phyloP scores from a whole-genome alignment of 2,797 vertebrate genomes.

The Melanotaenia boesemani region DNA sequence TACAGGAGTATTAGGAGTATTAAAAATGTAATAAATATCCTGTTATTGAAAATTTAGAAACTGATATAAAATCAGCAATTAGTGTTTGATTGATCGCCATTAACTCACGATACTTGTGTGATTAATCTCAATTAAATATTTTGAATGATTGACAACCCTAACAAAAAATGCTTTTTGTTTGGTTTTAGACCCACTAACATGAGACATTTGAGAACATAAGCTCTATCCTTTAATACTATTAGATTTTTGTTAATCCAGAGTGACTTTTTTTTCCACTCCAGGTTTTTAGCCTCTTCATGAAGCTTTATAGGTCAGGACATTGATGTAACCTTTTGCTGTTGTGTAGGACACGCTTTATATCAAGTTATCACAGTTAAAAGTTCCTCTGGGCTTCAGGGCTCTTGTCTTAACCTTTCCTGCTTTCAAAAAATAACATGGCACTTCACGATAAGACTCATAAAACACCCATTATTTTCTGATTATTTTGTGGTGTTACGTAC shows the following conservation, averaged over 20 bases:
- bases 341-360: constrained; percentile 48
- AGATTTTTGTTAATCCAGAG: constrained; percentile 13
- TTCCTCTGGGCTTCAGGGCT: constrained; percentile 42
- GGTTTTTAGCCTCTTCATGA: constrained; percentile 39
- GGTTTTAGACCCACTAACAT: background rate
- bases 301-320: constrained; percentile 54
- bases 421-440: background rate
- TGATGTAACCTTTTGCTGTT: constrained; percentile 48
- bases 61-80: too few relatives aligned
- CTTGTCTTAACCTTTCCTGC: constrained; percentile 53
- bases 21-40: too few relatives aligned
- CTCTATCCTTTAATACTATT: constrained; percentile 26
- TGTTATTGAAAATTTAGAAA: too few relatives aligned
- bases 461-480: constrained; percentile 17
- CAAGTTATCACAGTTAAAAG: constrained; percentile 62
- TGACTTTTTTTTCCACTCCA: constrained; percentile 36
- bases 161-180: constrained; percentile 6
- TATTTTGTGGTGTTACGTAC: constrained; percentile 1
- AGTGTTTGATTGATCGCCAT: too few relatives aligned
- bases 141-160: too few relatives aligned
- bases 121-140: too few relatives aligned
- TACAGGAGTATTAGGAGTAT: too few relatives aligned
- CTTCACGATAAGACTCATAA: background rate
- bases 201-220: constrained; percentile 2
- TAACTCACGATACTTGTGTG: too few relatives aligned